A percentile compares a stretch with the other conserved stretches of the same genome.
phyloP scores from a whole-genome alignment of 2,888 invertebrate genomes.

The Podabrus alpinus region DNA sequence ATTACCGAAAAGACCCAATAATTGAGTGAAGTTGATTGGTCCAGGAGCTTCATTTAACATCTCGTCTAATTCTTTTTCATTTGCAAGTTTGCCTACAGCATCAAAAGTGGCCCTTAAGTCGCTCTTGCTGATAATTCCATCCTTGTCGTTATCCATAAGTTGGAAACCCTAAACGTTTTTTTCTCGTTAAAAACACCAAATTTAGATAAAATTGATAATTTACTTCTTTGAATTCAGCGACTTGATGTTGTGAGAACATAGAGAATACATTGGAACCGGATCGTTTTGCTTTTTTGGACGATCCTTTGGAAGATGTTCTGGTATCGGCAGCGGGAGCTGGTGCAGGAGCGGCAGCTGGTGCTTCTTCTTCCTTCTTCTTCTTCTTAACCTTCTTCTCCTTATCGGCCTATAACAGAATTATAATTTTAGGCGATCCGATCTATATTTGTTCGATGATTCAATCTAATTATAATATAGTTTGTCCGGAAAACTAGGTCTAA shows the following conservation, averaged over 20 bases:
- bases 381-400: constrained; percentile 92
- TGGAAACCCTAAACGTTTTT: constrained; percentile 75
- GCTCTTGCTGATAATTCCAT: constrained; percentile 74
- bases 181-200: not conserved
- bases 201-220: not conserved
- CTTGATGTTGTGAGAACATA: constrained; percentile 95
- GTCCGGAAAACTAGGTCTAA: not conserved
- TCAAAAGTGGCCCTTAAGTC: constrained; percentile 92
- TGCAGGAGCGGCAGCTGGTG: constrained; percentile 65
- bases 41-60: constrained; percentile 85
- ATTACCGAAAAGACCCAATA: constrained; percentile 88
- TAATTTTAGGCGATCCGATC: not conserved
- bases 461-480: not conserved
- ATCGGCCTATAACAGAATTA: constrained; percentile 72
- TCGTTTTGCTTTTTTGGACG: constrained; percentile 81
- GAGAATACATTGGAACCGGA: constrained; percentile 95
- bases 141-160: constrained; percentile 95
- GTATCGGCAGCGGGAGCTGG: constrained; percentile 71
- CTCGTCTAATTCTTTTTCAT: constrained; percentile 88
- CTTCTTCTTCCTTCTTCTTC: constrained; percentile 81
- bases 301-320: constrained; percentile 81
- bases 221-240: constrained; percentile 91
- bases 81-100: constrained; percentile 85
- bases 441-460: not conserved
- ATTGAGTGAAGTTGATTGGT: constrained; percentile 95